Base-by-base conservation (phyloP, 2,888 invertebrate genomes). In the Oconnorella tubifera region DNA sequence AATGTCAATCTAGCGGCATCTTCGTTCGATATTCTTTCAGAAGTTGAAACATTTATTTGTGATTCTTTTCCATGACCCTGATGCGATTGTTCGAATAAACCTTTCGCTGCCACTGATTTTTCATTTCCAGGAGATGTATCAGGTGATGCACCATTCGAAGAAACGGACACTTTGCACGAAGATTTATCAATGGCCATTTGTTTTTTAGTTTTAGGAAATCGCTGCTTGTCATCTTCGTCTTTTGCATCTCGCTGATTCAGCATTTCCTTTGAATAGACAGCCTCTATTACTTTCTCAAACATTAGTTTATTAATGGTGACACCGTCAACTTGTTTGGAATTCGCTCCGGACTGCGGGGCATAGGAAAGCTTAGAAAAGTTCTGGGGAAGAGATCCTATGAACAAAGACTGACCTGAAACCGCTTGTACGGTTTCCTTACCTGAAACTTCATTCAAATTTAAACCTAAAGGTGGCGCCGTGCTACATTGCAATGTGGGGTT, bases 281-380 rank as follows among this genome's bases (percentile, higher is more conserved):
- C 50, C 32, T 66, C 66, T 10, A 66, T 64, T 51, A 66, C 62
- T 32, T 62, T 61, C 6, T 66, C 68, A 2, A 66, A 49, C 19
- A 64, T 66, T 2, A 66, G 51, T 23, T 61, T 62, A 27, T 51
- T 51, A 27, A 51, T 40, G 19, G 40, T 40, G 10, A 40, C 40
- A 40, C 10, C 40, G n/a, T n/a, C n/a, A n/a, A n/a, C n/a, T n/a
- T n/a, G n/a, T n/a, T n/a, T n/a, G n/a, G n/a, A n/a, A n/a, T n/a
- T n/a, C n/a, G n/a, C n/a, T n/a, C n/a, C n/a, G n/a, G n/a, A n/a
- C n/a, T n/a, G n/a, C n/a, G n/a, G n/a, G n/a, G n/a, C n/a, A n/a
- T n/a, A n/a, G n/a, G n/a, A n/a, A n/a, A n/a, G n/a, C n/a, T n/a
- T n/a, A n/a, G n/a, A n/a, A n/a, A n/a, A n/a, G n/a, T n/a, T n/a